Percentiles rank a stretch among this genome's conserved stretches.
Conservation (phyloP, 2,797 vertebrate species). For the Phataginus tetradactyla region DNA sequence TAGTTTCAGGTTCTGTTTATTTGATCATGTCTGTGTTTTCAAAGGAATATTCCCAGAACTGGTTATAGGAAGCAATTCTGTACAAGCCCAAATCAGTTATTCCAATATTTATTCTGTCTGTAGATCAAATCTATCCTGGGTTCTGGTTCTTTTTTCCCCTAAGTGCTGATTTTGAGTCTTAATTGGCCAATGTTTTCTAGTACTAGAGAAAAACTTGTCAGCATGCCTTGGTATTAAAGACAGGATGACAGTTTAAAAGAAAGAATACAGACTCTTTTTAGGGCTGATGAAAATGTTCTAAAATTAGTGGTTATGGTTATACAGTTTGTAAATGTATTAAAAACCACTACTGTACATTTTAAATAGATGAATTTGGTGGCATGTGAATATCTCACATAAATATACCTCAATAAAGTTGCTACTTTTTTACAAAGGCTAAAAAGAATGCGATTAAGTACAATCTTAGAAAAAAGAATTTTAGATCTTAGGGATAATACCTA, state of each 20-base stretch:
- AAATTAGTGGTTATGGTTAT: neutral
- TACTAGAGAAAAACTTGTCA: constrained; percentile 9
- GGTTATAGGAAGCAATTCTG: neutral
- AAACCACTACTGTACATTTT: neutral
- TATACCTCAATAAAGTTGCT: constrained; percentile 4
- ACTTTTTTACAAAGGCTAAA: neutral
- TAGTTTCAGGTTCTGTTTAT: constrained; percentile 79
- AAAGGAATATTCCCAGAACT: constrained; percentile 32
- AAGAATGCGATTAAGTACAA: constrained; percentile 5
- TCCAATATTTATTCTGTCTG: neutral
- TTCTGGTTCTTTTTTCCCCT: neutral
- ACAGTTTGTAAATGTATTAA: constrained; percentile 20
- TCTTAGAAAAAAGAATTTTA: constrained; percentile 11
- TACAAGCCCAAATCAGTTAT: neutral
- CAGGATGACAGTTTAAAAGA: neutral
- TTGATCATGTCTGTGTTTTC: constrained; percentile 32
- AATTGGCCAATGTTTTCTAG: neutral
- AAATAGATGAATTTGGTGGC: neutral
- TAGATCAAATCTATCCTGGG: neutral
- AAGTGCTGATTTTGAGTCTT: constrained; percentile 11
- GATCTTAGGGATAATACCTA: neutral
- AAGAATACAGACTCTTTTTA: neutral
- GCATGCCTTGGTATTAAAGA: constrained; percentile 11
- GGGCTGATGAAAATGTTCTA: constrained; percentile 6
- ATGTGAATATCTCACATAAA: neutral